Conservation (phyloP, 2,888 invertebrate genomes). For the Ommatoiulus sabulosus region DNA sequence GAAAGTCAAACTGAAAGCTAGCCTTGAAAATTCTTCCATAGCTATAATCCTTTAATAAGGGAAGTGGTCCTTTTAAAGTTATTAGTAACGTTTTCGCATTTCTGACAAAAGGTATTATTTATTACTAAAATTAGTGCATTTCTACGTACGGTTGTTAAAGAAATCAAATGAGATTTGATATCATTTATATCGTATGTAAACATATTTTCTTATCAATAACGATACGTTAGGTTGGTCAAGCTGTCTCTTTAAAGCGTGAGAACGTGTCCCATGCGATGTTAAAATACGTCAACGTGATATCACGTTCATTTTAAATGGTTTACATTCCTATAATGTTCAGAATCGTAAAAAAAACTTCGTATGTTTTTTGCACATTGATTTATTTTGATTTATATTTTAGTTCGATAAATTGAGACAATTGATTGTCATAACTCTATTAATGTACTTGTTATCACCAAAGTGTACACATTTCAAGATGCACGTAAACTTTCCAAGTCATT, state of each 20-base stretch:
- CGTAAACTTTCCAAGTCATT: no score
- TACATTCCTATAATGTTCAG: no score
- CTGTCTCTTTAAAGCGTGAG: neutral
- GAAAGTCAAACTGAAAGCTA: neutral
- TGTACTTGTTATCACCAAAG: no score
- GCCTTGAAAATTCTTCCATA: conserved; percentile 1
- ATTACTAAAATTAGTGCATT: neutral
- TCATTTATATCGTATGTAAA: neutral
- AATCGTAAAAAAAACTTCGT: no score
- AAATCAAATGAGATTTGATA: neutral
- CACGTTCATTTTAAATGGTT: no score
- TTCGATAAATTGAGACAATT: no score
- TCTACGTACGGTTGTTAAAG: neutral
- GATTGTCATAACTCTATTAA: no score
- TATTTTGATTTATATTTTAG: no score
- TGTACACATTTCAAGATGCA: no score
- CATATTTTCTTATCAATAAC: neutral
- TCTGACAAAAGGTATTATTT: neutral
- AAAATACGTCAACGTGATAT: no score
- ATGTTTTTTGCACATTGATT: no score
- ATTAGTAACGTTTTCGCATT: neutral
- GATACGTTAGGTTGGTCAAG: neutral
- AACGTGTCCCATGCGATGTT: neutral
- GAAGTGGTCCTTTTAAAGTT: neutral
- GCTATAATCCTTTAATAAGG: neutral